Conservation (phyloP, 2,113 vertebrate genomes). For the Ifrita kowaldi region DNA sequence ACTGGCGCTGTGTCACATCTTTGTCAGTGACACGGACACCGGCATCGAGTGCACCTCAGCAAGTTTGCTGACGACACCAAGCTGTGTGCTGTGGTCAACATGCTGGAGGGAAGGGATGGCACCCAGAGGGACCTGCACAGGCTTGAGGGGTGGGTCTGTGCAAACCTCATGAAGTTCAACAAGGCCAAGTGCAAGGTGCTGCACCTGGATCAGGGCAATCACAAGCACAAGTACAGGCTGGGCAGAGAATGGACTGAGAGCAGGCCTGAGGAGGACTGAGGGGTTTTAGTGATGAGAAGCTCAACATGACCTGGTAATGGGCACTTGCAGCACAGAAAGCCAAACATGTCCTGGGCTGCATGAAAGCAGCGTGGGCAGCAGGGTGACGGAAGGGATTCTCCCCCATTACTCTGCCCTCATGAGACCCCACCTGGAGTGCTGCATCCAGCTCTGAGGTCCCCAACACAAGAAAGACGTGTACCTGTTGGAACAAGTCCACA, state of each 20-base stretch:
- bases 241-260: background rate
- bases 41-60: background rate
- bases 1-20: fast-evolving
- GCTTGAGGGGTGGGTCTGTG: background rate
- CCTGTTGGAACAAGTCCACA: background rate
- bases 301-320: background rate
- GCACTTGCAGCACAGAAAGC: background rate
- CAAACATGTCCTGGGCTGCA: fast-evolving
- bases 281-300: background rate
- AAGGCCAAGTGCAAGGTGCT: background rate
- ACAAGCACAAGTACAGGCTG: background rate
- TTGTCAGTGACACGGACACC: fast-evolving
- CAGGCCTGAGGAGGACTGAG: background rate
- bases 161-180: background rate
- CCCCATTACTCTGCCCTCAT: background rate
- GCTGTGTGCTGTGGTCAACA: background rate
- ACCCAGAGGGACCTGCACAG: background rate
- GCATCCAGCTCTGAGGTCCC: background rate
- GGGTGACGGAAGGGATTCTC: fast-evolving
- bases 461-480: background rate
- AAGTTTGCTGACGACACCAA: background rate
- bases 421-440: background rate
- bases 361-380: background rate
- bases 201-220: background rate
- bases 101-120: background rate